Evolutionary conservation across 2,888 invertebrate species (phyloP).

Genomic region (Drosophila merina): DNA sequence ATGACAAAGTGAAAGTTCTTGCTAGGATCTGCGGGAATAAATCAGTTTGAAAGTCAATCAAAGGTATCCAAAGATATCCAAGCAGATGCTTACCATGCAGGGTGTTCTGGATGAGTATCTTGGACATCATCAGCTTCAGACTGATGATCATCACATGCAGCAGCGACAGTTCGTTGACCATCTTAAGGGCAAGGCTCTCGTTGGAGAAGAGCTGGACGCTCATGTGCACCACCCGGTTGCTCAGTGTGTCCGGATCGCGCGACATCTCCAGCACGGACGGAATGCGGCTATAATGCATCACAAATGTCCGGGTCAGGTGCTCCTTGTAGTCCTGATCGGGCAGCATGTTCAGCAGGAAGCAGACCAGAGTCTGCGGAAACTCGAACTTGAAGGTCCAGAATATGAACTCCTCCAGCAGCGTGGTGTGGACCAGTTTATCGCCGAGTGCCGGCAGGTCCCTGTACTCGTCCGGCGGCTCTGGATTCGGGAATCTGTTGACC

Average conservation of each 20-base stretch:
- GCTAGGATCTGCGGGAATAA: constrained; percentile 86
- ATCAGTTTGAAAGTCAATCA: neutral
- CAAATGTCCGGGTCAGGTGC: constrained; percentile 96
- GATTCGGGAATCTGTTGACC: constrained; percentile 90
- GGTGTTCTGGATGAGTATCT: constrained; percentile 94
- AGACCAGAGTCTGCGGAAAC: constrained; percentile 98
- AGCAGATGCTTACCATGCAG: constrained; percentile 88
- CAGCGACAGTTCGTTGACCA: constrained; percentile 95
- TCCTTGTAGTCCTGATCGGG: constrained; percentile 98
- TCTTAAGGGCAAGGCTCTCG: constrained; percentile 94
- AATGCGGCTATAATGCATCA: constrained; percentile 97
- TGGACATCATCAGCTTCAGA: constrained; percentile 96
- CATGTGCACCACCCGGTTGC: constrained; percentile 98
- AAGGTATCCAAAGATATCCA: constrained; percentile 2
- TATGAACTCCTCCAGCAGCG: constrained; percentile 96
- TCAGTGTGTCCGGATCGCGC: constrained; percentile 94
- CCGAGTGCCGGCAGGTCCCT: constrained; percentile 92
- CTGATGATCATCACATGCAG: constrained; percentile 97
- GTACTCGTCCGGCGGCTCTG: constrained; percentile 90
- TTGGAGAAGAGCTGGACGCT: constrained; percentile 98
- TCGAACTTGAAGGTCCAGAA: constrained; percentile 99
- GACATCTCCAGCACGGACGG: constrained; percentile 95
- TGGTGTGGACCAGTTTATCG: constrained; percentile 91
- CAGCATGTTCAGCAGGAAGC: constrained; percentile 96
- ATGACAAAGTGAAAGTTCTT: constrained; percentile 95